Evolutionary conservation across 92 coral and sea anemone genomes (phyloP).

Genomic region (Phenganax subtilis): DNA sequence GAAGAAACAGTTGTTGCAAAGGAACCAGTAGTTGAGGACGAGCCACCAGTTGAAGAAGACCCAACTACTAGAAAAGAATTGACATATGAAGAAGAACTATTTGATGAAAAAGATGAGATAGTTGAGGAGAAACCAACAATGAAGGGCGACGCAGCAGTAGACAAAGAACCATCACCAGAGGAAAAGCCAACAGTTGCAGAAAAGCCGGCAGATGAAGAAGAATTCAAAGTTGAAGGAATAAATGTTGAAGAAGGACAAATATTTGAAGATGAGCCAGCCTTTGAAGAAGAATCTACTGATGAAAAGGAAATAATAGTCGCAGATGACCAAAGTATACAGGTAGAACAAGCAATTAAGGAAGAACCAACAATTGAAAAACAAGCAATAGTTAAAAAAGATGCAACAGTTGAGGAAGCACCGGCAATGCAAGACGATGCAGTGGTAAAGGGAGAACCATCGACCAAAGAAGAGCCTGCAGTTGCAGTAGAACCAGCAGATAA

Average conservation of each 20-base stretch:
- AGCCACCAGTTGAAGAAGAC: neutral
- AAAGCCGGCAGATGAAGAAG: neutral
- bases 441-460: neutral
- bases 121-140: neutral
- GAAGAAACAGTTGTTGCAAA: neutral
- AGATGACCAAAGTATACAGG: slow-evolving; percentile 16
- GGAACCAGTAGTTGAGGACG: neutral
- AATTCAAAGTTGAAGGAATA: neutral
- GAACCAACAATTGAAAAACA: neutral
- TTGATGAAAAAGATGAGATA: neutral
- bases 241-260: neutral
- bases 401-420: neutral
- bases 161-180: neutral
- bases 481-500: neutral
- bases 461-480: neutral
- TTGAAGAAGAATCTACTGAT: too few species aligned
- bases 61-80: neutral
- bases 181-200: neutral
- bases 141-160: neutral
- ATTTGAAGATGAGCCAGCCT: too few species aligned
- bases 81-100: slow-evolving; percentile 3
- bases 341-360: neutral
- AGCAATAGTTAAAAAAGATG: neutral
- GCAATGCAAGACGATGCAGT: neutral
- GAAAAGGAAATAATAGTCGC: too few species aligned